phyloP scores from a whole-genome alignment of 1,140 invertebrate species.

The fruit fly (Drosophila melanogaster) region DNA sequence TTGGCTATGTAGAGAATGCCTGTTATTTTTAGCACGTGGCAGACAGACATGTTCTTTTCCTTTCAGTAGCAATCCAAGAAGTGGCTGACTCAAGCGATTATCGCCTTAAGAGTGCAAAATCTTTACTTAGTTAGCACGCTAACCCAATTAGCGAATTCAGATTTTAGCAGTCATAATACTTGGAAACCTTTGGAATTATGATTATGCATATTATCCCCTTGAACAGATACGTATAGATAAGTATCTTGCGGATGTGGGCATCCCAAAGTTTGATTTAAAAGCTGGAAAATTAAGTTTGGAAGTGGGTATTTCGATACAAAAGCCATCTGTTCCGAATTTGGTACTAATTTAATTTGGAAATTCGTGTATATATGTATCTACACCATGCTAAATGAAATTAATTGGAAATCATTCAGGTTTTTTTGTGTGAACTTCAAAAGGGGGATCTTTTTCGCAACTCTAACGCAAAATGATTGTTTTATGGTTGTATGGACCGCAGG shows the following conservation, averaged over 20 bases:
- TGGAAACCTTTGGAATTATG: constrained; percentile 24
- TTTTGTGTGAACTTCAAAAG: constrained; percentile 1
- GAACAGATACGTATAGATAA: constrained; percentile 12
- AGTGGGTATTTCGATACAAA: neutral
- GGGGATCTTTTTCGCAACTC: constrained; percentile 10
- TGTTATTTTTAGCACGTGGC: constrained; percentile 51
- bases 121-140: constrained; percentile 39
- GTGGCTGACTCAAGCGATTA: constrained; percentile 40
- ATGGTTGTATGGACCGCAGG: constrained; percentile 3
- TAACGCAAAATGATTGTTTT: constrained; percentile 18
- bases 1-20: constrained; percentile 40
- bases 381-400: constrained; percentile 44
- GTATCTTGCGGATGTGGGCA: constrained; percentile 28
- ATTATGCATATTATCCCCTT: constrained; percentile 29
- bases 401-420: constrained; percentile 58
- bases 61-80: constrained; percentile 22
- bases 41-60: constrained; percentile 17
- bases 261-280: constrained; percentile 33
- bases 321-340: constrained; percentile 1
- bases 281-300: constrained; percentile 3
- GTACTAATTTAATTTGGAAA: constrained; percentile 21
- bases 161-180: constrained; percentile 46
- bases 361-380: constrained; percentile 16
- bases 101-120: constrained; percentile 23
- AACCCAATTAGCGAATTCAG: constrained; percentile 53